A percentile compares a stretch with the other conserved stretches of the same genome.
Evolutionary conservation across 2,797 vertebrate genomes (phyloP).

Genomic region (Carduelis carduelis): DNA sequence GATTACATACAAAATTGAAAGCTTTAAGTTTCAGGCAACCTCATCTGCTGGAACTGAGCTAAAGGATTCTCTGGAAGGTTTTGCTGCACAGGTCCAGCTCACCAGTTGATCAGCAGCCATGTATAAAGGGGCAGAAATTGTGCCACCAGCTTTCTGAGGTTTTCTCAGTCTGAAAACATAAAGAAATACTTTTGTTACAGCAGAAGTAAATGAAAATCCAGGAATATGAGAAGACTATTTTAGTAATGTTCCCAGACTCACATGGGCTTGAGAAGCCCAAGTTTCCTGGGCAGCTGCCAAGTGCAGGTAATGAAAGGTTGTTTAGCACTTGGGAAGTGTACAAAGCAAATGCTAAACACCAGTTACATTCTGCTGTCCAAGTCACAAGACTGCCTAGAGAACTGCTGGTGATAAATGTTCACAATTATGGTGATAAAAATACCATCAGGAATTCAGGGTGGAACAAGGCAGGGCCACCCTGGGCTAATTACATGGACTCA

Average conservation of each 20-base stretch:
- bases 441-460: conserved; percentile 34
- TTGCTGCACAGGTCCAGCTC: neutral
- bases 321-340: neutral
- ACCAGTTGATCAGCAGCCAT: neutral
- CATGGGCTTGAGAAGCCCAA: neutral
- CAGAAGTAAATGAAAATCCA: neutral
- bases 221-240: neutral
- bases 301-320: conserved; percentile 3
- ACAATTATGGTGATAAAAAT: neutral
- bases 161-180: neutral
- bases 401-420: neutral
- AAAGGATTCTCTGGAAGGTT: neutral
- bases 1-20: neutral
- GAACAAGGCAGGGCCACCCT: neutral
- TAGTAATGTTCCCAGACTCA: neutral
- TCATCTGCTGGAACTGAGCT: neutral
- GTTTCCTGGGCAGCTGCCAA: conserved; percentile 6
- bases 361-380: neutral
- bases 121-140: neutral
- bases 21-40: neutral
- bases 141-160: neutral
- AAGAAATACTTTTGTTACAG: neutral
- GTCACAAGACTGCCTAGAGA: neutral
- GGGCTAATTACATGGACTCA: neutral
- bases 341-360: conserved; percentile 2